These are phyloP conservation scores for Pogona vitticeps DNA, from an alignment of 2,113 vertebrate genomes.

Conservation along the genomic window DNA sequence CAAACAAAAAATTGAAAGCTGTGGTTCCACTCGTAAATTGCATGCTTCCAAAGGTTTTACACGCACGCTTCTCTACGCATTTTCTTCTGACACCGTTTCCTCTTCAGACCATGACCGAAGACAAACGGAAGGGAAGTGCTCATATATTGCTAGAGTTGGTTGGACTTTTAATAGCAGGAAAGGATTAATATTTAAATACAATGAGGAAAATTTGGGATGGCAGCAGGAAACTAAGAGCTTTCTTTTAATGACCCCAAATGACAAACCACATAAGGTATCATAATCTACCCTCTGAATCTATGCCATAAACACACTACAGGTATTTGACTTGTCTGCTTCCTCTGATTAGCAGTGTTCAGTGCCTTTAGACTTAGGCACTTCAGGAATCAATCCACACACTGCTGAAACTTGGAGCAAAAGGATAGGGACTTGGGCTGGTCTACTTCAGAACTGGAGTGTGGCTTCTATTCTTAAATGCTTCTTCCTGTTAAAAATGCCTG, in stretches of 20 bases:
- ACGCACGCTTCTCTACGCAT: not conserved
- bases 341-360: too few relatives aligned
- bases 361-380: too few relatives aligned
- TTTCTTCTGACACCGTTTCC: not conserved
- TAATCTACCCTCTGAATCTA: not conserved
- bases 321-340: not conserved
- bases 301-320: not conserved
- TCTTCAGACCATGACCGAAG: not conserved
- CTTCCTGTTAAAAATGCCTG: not conserved
- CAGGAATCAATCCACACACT: not conserved
- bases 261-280: not conserved
- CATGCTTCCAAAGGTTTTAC: not conserved
- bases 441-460: not conserved
- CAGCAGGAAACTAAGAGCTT: not conserved
- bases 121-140: not conserved
- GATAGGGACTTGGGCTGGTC: not conserved
- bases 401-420: not conserved
- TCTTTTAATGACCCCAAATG: not conserved
- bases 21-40: not conserved
- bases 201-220: not conserved
- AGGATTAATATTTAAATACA: not conserved
- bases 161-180: not conserved
- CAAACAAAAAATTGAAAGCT: constrained; percentile 30
- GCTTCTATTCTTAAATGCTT: not conserved
- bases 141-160: not conserved